phyloP scores from a whole-genome alignment of 35 echinoderm and acorn worm genomes.

The Lytechinus variegatus region DNA sequence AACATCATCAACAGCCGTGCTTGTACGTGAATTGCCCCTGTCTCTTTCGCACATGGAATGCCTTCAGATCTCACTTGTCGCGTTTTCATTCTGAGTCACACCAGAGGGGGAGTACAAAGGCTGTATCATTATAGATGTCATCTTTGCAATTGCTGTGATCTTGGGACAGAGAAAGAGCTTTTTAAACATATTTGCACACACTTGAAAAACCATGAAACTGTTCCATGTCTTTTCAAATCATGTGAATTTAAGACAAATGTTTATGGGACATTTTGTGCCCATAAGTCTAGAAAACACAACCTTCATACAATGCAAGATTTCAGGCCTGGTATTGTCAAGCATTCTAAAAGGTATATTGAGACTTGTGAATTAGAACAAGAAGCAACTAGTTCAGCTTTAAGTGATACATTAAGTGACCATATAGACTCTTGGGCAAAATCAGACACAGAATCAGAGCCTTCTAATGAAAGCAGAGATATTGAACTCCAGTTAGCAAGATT shows the following conservation, averaged over 20 bases:
- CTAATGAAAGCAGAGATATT: constrained; percentile 20
- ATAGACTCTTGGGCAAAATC: background rate
- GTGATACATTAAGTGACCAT: background rate
- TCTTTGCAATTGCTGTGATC: constrained; percentile 24
- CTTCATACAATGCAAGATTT: constrained; percentile 48
- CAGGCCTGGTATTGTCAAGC: constrained; percentile 41
- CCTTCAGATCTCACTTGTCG: too few species aligned
- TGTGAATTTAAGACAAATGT: constrained; percentile 60
- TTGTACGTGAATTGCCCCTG: too few species aligned
- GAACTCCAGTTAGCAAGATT: constrained; percentile 52
- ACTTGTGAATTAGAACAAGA: background rate
- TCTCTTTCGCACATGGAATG: too few species aligned
- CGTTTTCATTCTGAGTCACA: too few species aligned
- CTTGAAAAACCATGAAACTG: constrained; percentile 70
- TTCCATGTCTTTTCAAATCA: constrained; percentile 54
- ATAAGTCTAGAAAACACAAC: constrained; percentile 65
- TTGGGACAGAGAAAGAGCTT: constrained; percentile 9
- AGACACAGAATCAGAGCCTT: background rate
- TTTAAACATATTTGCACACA: constrained; percentile 56
- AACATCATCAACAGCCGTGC: too few species aligned
- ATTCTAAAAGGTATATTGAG: background rate
- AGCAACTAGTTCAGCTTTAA: background rate
- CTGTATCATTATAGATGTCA: constrained; percentile 36
- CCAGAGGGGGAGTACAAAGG: background rate
- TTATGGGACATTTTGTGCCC: constrained; percentile 57